Evolutionary conservation across 1,140 invertebrate species (phyloP), one percentile per base, ranked within the genome.

Genomic region (Linepithema humile): DNA sequence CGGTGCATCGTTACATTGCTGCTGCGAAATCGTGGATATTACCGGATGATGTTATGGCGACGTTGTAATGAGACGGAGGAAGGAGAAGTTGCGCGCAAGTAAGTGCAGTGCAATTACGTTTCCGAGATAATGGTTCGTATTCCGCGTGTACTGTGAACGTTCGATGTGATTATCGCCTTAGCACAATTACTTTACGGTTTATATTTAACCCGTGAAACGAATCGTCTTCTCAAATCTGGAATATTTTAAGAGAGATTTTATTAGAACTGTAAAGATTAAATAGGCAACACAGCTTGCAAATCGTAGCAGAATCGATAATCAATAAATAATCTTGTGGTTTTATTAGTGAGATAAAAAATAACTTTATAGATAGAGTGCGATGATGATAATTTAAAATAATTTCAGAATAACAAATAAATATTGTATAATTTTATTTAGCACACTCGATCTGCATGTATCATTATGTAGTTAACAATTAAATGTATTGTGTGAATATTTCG

Each of bases 51-150:
- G 32, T 67, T 43, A 57, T 7, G 48, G 3, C n/a, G 50, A 69
- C 35, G 35, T 35, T 4, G 23, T 77, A 77, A 80, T 70, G 75
- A 6, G 5, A 23, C 4, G 32, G 59, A 38, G 35, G 12, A 67
- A 48, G 48, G 64, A 80, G 75, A 55, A 38, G 45, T 40, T 67
- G 62, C 62, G 15, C 45, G 35, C 45, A 62, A 69, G 64, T 38
- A 23, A 80, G 75, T 80, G 48, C 48, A 55, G 75, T 43, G 62
- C 48, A 70, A 80, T 80, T 70, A 80, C 75, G 17, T 43, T n/a
- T 9, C 48, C 26, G 23, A 26, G 64, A 69, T 80, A 80, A 80
- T 80, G 75, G 75, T 80, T 80, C 48, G 75, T 69, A 69, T 80
- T 80, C 35, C 23, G 23, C 75, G 15, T 32, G 23, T 29, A 67